Evolutionary conservation across 2,888 invertebrate genomes (phyloP), one percentile per base, ranked within the genome.

Genomic region (Aelia acuminata): DNA sequence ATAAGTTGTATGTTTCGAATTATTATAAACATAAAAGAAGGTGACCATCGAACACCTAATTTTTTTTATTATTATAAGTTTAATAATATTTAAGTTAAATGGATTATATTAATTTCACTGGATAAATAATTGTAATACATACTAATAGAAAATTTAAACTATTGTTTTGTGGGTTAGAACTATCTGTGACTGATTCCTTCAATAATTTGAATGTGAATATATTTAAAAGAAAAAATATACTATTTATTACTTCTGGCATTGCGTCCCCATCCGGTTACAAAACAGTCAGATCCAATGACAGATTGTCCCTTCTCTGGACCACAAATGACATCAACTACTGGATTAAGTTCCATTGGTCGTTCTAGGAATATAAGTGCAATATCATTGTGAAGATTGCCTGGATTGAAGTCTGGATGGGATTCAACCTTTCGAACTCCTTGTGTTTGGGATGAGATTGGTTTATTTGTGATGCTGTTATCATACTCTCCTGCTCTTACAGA

Each of bases 361-460:
- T 94, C 93, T n/a, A 98, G 92, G 89, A 95, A 94, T 48, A 98
- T 92, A 0, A 98, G 93, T 1, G 97, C 97, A 53, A 98, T 94
- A 92, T 98, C 97, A 91, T 96, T 97, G 90, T 95, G 95, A 84
- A 98, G 93, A 90, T 96, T 97, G 88, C 93, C 93, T 0, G 95
- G 92, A 91, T 96, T 95, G 92, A 94, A 98, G 26, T 94, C 93
- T 0, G 96, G 94, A 91, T 95, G 95, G 13, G 94, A 93, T 90
- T 94, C 94, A 63, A 96, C 94, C 90, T 93, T 94, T 10, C 92
- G 91, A 0, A 96, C 93, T 10, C 92, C 92, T 90, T 94, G 94
- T 91, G 96, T 96, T 91, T 95, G 94, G 89, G 94, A 94, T 0
- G 95, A 94, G 85, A 95, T 93, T 0, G 95, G 95, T 90, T 96